Conservation (phyloP, 2,888 invertebrate species). For the Apotomis turbidana region DNA sequence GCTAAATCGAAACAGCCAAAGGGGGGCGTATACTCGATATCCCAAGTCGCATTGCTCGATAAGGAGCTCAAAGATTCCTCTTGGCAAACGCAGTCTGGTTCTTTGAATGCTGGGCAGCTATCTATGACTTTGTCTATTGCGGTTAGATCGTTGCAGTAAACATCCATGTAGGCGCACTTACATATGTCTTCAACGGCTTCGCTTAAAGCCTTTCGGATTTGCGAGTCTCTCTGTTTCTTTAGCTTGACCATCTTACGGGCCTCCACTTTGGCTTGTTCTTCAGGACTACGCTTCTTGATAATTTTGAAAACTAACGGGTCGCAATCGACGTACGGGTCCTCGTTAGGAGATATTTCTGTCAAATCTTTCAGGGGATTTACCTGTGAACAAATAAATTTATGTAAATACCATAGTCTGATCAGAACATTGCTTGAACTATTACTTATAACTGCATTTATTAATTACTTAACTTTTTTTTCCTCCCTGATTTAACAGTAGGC, state of each 20-base stretch:
- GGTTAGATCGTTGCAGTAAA: constrained; percentile 74
- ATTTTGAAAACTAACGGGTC: constrained; percentile 88
- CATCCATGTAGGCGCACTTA: constrained; percentile 81
- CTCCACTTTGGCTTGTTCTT: constrained; percentile 80
- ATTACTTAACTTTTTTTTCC: no score
- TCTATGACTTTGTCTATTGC: constrained; percentile 78
- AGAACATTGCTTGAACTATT: no score
- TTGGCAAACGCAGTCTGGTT: constrained; percentile 72
- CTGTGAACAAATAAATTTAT: constrained; percentile 48
- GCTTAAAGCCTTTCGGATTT: constrained; percentile 77
- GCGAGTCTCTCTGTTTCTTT: constrained; percentile 81
- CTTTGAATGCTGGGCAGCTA: constrained; percentile 74
- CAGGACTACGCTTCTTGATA: constrained; percentile 83
- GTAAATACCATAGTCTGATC: no score
- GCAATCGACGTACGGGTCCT: constrained; percentile 87
- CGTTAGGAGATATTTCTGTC: constrained; percentile 80
- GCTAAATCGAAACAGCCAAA: constrained; percentile 86
- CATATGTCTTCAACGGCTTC: constrained; percentile 76
- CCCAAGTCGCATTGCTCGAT: constrained; percentile 86
- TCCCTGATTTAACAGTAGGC: no score
- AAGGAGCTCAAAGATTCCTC: constrained; percentile 73
- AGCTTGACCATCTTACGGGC: constrained; percentile 81
- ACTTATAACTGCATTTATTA: no score
- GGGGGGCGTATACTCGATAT: constrained; percentile 89
- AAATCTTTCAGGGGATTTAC: constrained; percentile 87